phyloP scores from a whole-genome alignment of 2,888 invertebrate genomes.

The Philonicus albiceps region DNA sequence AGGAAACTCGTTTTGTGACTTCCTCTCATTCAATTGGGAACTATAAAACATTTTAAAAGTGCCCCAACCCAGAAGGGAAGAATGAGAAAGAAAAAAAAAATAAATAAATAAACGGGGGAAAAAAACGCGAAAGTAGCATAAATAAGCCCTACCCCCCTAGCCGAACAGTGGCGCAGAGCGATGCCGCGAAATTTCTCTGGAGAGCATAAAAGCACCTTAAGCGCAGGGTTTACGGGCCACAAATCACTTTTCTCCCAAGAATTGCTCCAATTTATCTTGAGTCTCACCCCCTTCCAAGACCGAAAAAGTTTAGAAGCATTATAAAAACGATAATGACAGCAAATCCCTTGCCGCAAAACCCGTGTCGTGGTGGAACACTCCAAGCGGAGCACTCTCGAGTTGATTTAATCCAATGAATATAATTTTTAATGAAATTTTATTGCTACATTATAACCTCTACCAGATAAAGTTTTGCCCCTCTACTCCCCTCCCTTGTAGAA shows the following conservation, averaged over 20 bases:
- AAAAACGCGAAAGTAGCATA: not conserved
- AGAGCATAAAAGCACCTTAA: conserved; percentile 8
- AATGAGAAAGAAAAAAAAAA: not conserved
- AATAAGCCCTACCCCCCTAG: not conserved
- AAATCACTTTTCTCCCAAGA: conserved; percentile 20
- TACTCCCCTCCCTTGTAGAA: not conserved
- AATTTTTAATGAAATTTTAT: conserved; percentile 37
- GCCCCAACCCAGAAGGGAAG: not conserved
- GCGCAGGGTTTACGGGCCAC: not conserved
- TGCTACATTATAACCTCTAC: conserved; percentile 18
- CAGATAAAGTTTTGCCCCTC: conserved; percentile 6
- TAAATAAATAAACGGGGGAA: not conserved
- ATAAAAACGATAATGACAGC: conserved; percentile 26
- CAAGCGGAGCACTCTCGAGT: not conserved
- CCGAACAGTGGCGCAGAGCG: not conserved
- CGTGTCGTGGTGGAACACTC: not conserved
- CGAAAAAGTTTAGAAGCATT: conserved; percentile 3
- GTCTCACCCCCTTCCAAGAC: not conserved
- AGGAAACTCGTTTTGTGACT: not conserved
- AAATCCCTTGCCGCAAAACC: not conserved
- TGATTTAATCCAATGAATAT: conserved; percentile 33
- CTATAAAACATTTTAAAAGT: not conserved
- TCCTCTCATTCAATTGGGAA: not conserved
- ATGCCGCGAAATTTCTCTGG: conserved; percentile 12
- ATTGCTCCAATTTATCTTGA: conserved; percentile 18